Conservation (phyloP, 1,140 invertebrate species). For the Cyclargus thomasi region DNA sequence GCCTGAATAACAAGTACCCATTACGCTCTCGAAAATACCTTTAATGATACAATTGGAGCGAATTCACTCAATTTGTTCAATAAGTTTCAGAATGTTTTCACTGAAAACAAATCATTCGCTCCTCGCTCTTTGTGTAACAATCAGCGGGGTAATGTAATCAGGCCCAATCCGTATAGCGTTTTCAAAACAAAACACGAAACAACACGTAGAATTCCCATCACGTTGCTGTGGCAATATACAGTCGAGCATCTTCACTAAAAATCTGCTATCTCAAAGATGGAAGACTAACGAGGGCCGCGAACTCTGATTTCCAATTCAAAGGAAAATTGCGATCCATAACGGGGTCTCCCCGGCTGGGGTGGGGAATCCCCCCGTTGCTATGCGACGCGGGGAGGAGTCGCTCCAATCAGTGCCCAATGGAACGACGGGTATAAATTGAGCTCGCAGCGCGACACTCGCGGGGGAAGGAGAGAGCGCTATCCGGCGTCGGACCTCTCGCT, state of each 20-base stretch:
- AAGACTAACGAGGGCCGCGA: conserved; percentile 59
- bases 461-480: conserved; percentile 39
- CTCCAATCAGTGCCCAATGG: conserved; percentile 75
- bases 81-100: background rate
- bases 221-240: conserved; percentile 24
- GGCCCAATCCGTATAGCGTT: background rate
- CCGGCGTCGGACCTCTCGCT: conserved; percentile 49
- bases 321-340: conserved; percentile 76
- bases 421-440: conserved; percentile 78
- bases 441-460: conserved; percentile 59
- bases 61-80: background rate
- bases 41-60: background rate
- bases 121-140: background rate
- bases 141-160: conserved; percentile 9
- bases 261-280: conserved; percentile 69
- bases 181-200: conserved; percentile 15
- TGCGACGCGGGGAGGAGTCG: conserved; percentile 76
- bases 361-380: conserved; percentile 74
- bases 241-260: conserved; percentile 66
- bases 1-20: background rate
- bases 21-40: background rate
- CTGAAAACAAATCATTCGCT: background rate
- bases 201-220: conserved; percentile 24
- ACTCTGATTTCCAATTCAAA: conserved; percentile 77
- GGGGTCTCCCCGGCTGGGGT: conserved; percentile 48